Percentiles rank a stretch among this genome's conserved stretches.
Conservation (phyloP, 2,113 vertebrate species). For the Pseudolaguvia tuberculata region DNA sequence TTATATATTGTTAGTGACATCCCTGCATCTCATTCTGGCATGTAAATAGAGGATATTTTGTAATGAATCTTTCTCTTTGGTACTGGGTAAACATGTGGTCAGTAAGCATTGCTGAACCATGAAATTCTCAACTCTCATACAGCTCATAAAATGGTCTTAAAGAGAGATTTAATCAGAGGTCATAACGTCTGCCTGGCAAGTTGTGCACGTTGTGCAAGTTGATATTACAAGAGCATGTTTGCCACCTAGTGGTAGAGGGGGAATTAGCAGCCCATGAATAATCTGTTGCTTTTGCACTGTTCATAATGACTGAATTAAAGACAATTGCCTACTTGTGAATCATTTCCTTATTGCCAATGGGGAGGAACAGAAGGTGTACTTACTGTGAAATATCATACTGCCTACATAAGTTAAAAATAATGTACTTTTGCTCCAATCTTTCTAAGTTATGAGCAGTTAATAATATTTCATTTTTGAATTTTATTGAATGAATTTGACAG, state of each 20-base stretch:
- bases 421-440: background rate
- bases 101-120: constrained; percentile 1
- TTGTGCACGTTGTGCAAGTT: background rate
- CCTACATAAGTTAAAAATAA: background rate
- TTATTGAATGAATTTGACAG: background rate
- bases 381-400: constrained; percentile 12
- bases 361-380: constrained; percentile 20
- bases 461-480: constrained; percentile 11
- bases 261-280: background rate
- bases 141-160: constrained; percentile 10
- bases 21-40: background rate
- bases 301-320: constrained; percentile 30
- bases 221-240: constrained; percentile 47
- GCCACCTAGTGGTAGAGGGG: constrained; percentile 54
- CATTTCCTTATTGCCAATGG: constrained; percentile 29
- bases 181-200: background rate
- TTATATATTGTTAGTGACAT: too few species aligned
- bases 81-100: background rate
- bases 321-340: constrained; percentile 27
- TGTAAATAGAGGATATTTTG: background rate
- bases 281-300: background rate
- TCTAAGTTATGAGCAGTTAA: constrained; percentile 2
- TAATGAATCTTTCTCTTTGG: background rate
- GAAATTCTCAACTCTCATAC: constrained; percentile 5
- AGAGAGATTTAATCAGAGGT: background rate